Evolutionary conservation across 2,888 invertebrate species (phyloP), one percentile per base, ranked within the genome.

Genomic region (Metallyticus violacea): DNA sequence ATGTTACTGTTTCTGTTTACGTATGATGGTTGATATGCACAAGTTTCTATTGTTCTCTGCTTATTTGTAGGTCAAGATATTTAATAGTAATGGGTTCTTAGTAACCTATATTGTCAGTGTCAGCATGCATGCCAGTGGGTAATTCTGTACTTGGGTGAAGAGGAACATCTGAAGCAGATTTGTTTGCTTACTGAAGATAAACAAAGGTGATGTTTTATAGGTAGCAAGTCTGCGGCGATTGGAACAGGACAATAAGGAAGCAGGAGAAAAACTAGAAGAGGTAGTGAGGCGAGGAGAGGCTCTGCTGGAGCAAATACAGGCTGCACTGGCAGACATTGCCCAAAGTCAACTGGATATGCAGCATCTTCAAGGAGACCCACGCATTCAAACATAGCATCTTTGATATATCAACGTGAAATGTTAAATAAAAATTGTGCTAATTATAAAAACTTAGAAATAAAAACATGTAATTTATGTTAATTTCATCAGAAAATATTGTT

Each of bases 211-310:
- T 88, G 5, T 85, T 82, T 87, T 88, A 15, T 85, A 91, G 91
- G 89, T 91, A 77, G 92, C 93, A 86, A 97, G 97, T 90, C 93
- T 97, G 40, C 94, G 95, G 89, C 93, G 95, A 84, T 92, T 99
- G 81, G 99, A 99, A 91, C 94, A 95, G 77, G 98, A 99, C 90
- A 99, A 99, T 92, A 97, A 97, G 91, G 97, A 98, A 89, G 96
- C 98, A 5, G 98, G 98, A 0, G 95, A 96, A 89, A 94, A 96
- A 89, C 92, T 99, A 76, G 90, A 90, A 86, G 93, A 95, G 91
- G 95, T 98, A 25, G 98, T 99, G 0, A 93, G 95, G 81, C 95
- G 96, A 91, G 99, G 99, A 0, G 98, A 99, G 92, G 93, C 95
- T 26, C 92, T 99, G 1, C 92, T 99, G 76, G 96, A 97, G 90